These are phyloP conservation scores for Eulacestoma nigropectus DNA, from an alignment of 2,113 vertebrate genomes.

Conservation along the genomic window DNA sequence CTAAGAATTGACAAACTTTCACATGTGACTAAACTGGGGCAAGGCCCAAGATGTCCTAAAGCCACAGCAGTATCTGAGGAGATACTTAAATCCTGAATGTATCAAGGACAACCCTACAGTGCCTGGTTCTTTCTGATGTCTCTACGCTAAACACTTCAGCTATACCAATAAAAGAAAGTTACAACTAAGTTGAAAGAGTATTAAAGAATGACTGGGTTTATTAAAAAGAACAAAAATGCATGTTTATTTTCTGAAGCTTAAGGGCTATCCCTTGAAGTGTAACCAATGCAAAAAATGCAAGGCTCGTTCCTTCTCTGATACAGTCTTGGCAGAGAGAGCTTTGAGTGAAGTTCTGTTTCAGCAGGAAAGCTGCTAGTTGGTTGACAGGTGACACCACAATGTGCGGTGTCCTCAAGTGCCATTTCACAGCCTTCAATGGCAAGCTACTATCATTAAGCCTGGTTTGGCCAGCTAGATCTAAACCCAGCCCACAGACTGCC, in stretches of 20 bases:
- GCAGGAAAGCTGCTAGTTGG: background rate
- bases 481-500: background rate
- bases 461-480: background rate
- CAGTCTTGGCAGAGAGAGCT: background rate
- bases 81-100: background rate
- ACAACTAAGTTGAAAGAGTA: background rate
- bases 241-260: background rate
- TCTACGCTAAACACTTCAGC: background rate
- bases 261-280: background rate
- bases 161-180: background rate
- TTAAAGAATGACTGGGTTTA: background rate
- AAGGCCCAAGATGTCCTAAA: background rate
- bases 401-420: background rate
- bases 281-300: background rate
- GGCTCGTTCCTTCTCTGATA: background rate
- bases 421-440: background rate
- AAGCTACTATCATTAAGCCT: background rate
- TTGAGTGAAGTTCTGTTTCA: background rate
- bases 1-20: background rate
- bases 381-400: background rate
- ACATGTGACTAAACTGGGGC: background rate
- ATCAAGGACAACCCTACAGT: background rate
- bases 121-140: background rate
- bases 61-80: background rate
- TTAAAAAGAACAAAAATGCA: background rate